These are phyloP conservation scores for Bugulina stolonifera DNA, from an alignment of 2,888 invertebrate genomes.

Conservation along the genomic window DNA sequence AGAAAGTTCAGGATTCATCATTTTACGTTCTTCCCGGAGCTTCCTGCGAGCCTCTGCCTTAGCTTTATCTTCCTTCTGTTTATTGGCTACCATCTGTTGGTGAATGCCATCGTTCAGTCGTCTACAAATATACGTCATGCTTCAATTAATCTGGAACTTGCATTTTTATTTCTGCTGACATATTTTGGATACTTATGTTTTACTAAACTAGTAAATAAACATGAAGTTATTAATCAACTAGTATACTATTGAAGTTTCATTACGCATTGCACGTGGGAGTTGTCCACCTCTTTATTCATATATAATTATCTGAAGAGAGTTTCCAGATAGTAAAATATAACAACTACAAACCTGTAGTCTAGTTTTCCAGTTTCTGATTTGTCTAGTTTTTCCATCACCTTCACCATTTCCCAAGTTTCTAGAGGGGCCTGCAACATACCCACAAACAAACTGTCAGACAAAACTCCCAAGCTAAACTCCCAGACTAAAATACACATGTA, in stretches of 20 bases:
- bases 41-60: constrained; percentile 3
- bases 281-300: too few relatives aligned
- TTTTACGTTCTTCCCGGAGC: not conserved
- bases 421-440: constrained; percentile 37
- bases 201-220: too few relatives aligned
- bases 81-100: constrained; percentile 11
- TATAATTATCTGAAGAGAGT: too few relatives aligned
- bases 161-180: too few relatives aligned
- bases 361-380: constrained; percentile 40
- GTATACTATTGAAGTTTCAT: too few relatives aligned
- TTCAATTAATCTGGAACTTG: too few relatives aligned
- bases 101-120: constrained; percentile 1
- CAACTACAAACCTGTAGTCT: constrained; percentile 44
- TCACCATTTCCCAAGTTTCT: constrained; percentile 38
- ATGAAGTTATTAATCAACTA: too few relatives aligned
- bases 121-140: too few relatives aligned
- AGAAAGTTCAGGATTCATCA: constrained; percentile 25
- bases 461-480: not conserved
- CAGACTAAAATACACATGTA: too few relatives aligned
- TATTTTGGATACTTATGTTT: too few relatives aligned
- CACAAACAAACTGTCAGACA: not conserved
- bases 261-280: too few relatives aligned
- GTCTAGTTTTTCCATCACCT: constrained; percentile 41
- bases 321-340: too few relatives aligned
- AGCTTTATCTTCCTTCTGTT: constrained; percentile 7